Percentiles rank a stretch among this genome's conserved stretches.
Evolutionary conservation across 1,140 invertebrate genomes (phyloP).

Genomic region (Cherax destructor): DNA sequence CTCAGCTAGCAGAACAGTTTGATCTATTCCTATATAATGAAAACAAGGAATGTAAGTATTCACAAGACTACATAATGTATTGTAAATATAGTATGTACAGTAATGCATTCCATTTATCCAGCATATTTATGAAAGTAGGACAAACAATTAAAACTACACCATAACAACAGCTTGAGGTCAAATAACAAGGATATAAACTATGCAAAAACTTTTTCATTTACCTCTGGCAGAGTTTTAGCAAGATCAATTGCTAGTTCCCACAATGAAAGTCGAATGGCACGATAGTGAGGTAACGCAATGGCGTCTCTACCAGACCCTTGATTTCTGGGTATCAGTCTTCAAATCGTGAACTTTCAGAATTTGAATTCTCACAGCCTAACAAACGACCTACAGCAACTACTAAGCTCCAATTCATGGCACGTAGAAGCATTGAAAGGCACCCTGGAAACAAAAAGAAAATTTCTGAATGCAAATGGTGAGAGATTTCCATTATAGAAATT

Average conservation of each 20-base stretch:
- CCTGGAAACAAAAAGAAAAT: slow-evolving; percentile 72
- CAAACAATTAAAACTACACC: no score
- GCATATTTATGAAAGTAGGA: no score
- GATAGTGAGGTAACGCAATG: slow-evolving; percentile 75
- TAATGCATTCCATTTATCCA: no score
- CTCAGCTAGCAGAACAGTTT: slow-evolving; percentile 35
- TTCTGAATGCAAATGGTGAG: no score
- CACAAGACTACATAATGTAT: no score
- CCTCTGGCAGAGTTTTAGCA: slow-evolving; percentile 60
- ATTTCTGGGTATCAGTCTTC: slow-evolving; percentile 10
- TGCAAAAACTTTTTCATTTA: slow-evolving; percentile 12
- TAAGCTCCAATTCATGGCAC: slow-evolving; percentile 76
- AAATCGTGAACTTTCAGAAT: background rate
- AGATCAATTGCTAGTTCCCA: slow-evolving; percentile 74
- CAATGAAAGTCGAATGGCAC: slow-evolving; percentile 75
- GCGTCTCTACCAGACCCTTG: slow-evolving; percentile 58
- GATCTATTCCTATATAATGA: slow-evolving; percentile 25
- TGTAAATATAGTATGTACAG: no score
- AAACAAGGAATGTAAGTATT: background rate
- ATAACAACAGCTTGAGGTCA: background rate
- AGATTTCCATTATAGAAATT: no score
- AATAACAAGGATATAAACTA: background rate
- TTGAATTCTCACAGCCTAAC: slow-evolving; percentile 66
- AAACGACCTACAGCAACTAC: slow-evolving; percentile 75
- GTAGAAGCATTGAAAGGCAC: slow-evolving; percentile 75